phyloP scores from a whole-genome alignment of 53 echinoderm and acorn worm species.

The Antedon mediterranea region DNA sequence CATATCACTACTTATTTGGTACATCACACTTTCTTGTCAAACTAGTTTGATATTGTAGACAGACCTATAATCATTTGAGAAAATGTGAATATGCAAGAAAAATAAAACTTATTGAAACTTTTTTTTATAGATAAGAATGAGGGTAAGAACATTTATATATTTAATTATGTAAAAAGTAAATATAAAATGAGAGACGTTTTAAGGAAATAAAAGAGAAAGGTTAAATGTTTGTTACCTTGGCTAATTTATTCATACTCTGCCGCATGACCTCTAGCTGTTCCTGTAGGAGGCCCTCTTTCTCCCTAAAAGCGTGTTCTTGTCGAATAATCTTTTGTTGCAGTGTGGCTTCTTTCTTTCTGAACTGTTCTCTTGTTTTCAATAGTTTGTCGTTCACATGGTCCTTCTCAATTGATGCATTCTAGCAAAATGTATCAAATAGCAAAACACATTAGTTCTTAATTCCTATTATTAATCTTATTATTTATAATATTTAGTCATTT shows the following conservation, averaged over 20 bases:
- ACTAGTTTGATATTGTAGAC: too few relatives aligned
- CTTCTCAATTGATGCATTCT: conserved; percentile 59
- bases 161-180: too few relatives aligned
- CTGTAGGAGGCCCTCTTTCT: conserved; percentile 34
- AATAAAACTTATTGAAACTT: too few relatives aligned
- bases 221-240: conserved; percentile 32
- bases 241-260: conserved; percentile 69
- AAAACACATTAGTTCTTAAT: not conserved
- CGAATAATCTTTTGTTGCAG: conserved; percentile 19
- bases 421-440: not conserved
- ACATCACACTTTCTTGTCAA: too few relatives aligned
- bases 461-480: not conserved
- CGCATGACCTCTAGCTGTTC: conserved; percentile 66
- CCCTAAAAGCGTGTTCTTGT: conserved; percentile 29
- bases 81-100: too few relatives aligned
- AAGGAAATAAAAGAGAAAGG: too few relatives aligned
- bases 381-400: conserved; percentile 39
- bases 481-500: not conserved
- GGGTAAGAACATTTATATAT: too few relatives aligned
- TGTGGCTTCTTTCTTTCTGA: conserved; percentile 31
- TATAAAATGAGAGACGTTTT: too few relatives aligned
- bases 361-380: conserved; percentile 36
- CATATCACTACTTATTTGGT: too few relatives aligned
- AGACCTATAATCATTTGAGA: too few relatives aligned
- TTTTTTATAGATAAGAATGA: too few relatives aligned